These are phyloP conservation scores for Drosophila punjabiensis DNA, from an alignment of 1,140 invertebrate species.

Conservation along the genomic window DNA sequence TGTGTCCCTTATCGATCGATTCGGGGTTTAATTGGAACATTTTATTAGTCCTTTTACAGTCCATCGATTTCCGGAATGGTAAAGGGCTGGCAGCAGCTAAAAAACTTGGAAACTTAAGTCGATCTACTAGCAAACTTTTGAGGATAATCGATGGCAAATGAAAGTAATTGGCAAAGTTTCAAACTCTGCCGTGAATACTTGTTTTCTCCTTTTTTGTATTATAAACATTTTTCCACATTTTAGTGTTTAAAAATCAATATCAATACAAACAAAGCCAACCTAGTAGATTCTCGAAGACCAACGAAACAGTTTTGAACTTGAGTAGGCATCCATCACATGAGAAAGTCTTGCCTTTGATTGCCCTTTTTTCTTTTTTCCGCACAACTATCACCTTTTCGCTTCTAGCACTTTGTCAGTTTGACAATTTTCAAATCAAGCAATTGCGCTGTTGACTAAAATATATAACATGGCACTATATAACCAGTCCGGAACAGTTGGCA, in stretches of 20 bases:
- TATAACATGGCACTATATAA: conserved; percentile 69
- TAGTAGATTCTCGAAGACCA: neutral
- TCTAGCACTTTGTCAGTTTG: conserved; percentile 54
- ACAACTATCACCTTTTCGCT: conserved; percentile 2
- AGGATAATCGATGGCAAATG: conserved; percentile 1
- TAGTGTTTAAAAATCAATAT: neutral
- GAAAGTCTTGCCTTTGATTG: conserved; percentile 4
- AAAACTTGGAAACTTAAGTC: neutral
- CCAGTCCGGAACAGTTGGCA: conserved; percentile 7
- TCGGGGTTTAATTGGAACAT: conserved; percentile 44
- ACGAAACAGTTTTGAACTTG: neutral
- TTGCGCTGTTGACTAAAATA: conserved; percentile 73
- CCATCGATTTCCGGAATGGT: conserved; percentile 13
- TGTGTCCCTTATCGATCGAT: conserved; percentile 46
- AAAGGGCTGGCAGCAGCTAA: neutral
- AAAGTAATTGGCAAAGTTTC: neutral
- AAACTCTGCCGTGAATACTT: neutral
- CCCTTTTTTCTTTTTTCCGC: neutral
- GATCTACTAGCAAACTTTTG: conserved; percentile 1
- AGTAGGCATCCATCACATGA: neutral
- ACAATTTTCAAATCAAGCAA: conserved; percentile 81
- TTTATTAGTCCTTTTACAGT: conserved; percentile 50
- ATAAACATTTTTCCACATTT: neutral
- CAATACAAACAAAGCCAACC: neutral
- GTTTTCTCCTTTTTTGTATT: neutral